A percentile compares a stretch with the other conserved stretches of the same genome.
Evolutionary conservation across 2,113 vertebrate genomes (phyloP).

Genomic region (Aptenodytes forsteri): DNA sequence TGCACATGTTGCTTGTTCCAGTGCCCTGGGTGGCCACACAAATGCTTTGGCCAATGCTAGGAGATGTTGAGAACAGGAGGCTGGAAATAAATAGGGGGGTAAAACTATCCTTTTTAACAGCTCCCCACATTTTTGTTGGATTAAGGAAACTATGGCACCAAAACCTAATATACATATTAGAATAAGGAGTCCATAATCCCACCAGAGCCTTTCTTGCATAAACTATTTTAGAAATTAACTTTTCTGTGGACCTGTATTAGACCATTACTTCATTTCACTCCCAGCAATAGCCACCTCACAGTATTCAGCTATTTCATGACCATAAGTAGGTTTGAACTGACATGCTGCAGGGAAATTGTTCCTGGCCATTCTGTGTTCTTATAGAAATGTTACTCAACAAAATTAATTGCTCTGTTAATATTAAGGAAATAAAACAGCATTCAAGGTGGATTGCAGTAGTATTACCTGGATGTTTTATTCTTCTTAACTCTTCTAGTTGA

Average conservation of each 20-base stretch:
- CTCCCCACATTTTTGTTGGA: not conserved
- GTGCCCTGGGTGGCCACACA: not conserved
- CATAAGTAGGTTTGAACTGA: not conserved
- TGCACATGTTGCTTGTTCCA: not conserved
- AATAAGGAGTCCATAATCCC: not conserved
- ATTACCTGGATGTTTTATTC: not conserved
- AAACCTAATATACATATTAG: not conserved
- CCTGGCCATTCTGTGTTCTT: not conserved
- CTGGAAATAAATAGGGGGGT: not conserved
- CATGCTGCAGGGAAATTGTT: not conserved
- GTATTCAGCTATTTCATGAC: not conserved
- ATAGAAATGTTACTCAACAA: not conserved
- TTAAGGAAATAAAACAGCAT: not conserved
- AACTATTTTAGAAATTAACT: not conserved
- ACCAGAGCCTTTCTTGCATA: not conserved
- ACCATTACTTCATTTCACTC: not conserved
- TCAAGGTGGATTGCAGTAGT: not conserved
- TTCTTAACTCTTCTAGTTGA: not conserved
- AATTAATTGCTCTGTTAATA: not conserved
- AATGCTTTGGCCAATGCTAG: not conserved
- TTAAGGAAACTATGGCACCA: not conserved
- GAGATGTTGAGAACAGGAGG: not conserved
- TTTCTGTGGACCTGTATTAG: not conserved
- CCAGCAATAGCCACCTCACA: not conserved
- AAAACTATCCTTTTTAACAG: not conserved